phyloP scores from a whole-genome alignment of 2,888 invertebrate species.

The Cheiracanthium punctorium region DNA sequence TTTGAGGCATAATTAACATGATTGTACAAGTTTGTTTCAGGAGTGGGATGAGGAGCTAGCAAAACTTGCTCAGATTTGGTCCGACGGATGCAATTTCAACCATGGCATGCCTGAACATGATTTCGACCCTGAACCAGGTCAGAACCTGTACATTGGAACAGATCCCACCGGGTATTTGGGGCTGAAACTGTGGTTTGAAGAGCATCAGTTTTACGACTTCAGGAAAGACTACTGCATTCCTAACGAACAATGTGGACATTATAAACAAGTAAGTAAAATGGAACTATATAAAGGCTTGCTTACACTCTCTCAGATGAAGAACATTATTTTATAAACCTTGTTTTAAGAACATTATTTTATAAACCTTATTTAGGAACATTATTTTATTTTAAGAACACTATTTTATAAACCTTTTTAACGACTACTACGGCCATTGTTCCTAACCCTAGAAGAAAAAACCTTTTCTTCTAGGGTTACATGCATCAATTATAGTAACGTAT shows the following conservation, averaged over 20 bases:
- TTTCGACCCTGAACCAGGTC: conserved; percentile 17
- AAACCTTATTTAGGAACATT: no score
- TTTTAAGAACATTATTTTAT: no score
- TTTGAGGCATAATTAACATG: no score
- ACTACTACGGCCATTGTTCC: no score
- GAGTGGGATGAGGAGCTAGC: conserved; percentile 53
- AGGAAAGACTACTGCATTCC: not conserved
- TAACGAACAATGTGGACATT: conserved; percentile 47
- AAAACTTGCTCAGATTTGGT: conserved; percentile 41
- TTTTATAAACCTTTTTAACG: no score
- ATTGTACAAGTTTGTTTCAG: conserved; percentile 19
- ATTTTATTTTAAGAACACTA: no score
- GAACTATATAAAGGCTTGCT: no score
- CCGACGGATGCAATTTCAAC: conserved; percentile 29
- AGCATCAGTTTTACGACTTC: conserved; percentile 32
- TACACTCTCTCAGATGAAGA: no score
- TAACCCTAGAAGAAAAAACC: no score
- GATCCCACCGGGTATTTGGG: conserved; percentile 32
- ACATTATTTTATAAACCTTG: no score
- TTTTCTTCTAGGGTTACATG: no score
- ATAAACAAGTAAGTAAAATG: conserved; percentile 25
- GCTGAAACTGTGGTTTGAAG: conserved; percentile 47
- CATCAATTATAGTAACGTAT: no score
- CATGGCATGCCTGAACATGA: conserved; percentile 30
- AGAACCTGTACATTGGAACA: conserved; percentile 44